phyloP scores from a whole-genome alignment of 2,113 vertebrate species.

The Barnardius zonarius region DNA sequence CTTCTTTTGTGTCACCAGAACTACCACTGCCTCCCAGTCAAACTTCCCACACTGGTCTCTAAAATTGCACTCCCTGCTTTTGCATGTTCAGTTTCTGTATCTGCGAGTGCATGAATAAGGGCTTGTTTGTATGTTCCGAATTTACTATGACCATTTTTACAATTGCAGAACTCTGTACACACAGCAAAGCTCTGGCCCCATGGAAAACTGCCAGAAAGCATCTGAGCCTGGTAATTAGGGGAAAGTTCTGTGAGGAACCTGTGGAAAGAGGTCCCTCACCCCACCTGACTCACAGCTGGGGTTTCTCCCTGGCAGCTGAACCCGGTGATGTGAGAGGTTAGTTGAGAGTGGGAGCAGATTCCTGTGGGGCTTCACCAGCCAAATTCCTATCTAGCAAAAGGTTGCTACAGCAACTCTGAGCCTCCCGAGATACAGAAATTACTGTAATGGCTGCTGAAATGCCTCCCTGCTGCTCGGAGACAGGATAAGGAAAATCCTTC shows the following conservation, averaged over 20 bases:
- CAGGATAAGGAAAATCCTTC: slow-evolving; percentile 16
- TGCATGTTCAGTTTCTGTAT: not conserved
- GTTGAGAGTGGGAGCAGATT: slow-evolving; percentile 46
- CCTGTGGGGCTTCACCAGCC: slow-evolving; percentile 53
- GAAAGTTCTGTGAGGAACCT: slow-evolving; percentile 6
- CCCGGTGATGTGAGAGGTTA: slow-evolving; percentile 52
- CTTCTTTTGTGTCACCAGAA: slow-evolving; percentile 57
- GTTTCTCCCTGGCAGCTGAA: slow-evolving; percentile 45
- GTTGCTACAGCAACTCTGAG: slow-evolving; percentile 64
- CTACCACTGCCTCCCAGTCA: slow-evolving; percentile 31
- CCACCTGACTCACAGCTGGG: not conserved
- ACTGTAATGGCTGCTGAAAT: slow-evolving; percentile 38
- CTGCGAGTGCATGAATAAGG: not conserved
- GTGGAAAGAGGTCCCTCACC: not conserved
- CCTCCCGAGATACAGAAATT: slow-evolving; percentile 27
- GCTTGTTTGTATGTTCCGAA: not conserved
- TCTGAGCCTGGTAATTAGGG: not conserved
- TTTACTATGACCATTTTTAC: slow-evolving; percentile 6
- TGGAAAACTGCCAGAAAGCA: not conserved
- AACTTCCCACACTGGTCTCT: slow-evolving; percentile 27
- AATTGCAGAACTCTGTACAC: not conserved
- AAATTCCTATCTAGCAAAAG: slow-evolving; percentile 58
- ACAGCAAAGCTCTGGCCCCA: not conserved
- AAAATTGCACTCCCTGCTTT: not conserved
- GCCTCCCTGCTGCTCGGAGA: not conserved